Conservation (phyloP, 1,140 invertebrate genomes). For the Galendromus occidentalis region DNA sequence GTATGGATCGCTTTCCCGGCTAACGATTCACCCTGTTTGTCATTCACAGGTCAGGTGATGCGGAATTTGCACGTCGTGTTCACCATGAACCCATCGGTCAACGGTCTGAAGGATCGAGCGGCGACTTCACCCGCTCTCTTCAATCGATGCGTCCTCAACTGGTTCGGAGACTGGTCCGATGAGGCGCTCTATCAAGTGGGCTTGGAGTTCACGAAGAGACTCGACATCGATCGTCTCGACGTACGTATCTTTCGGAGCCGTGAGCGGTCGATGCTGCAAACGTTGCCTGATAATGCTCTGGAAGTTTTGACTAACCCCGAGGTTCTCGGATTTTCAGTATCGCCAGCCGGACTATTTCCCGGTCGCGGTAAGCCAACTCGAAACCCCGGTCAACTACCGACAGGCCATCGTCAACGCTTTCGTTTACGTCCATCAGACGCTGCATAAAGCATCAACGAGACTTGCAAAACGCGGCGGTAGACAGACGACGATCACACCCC, state of each 20-base stretch:
- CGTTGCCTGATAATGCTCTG: neutral
- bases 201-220: slow-evolving; percentile 35
- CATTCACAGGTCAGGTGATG: slow-evolving; percentile 58
- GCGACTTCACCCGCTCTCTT: slow-evolving; percentile 96
- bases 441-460: slow-evolving; percentile 76
- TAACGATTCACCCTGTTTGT: neutral
- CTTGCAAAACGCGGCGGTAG: slow-evolving; percentile 73
- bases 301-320: neutral
- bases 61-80: slow-evolving; percentile 97
- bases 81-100: slow-evolving; percentile 98
- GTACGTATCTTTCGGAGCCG: slow-evolving; percentile 11
- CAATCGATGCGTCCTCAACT: slow-evolving; percentile 94
- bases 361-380: slow-evolving; percentile 51
- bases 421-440: slow-evolving; percentile 91
- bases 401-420: slow-evolving; percentile 93
- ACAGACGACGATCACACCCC: slow-evolving; percentile 89
- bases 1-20: no score
- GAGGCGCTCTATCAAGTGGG: slow-evolving; percentile 80
- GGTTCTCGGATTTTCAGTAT: slow-evolving; percentile 38
- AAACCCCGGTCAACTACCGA: slow-evolving; percentile 46
- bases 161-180: slow-evolving; percentile 99
- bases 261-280: neutral
- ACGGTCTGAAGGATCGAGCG: slow-evolving; percentile 90
- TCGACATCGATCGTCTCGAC: slow-evolving; percentile 35
- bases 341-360: slow-evolving; percentile 69